Evolutionary conservation across 2,113 vertebrate genomes (phyloP).

Genomic region (Alethe diademata): DNA sequence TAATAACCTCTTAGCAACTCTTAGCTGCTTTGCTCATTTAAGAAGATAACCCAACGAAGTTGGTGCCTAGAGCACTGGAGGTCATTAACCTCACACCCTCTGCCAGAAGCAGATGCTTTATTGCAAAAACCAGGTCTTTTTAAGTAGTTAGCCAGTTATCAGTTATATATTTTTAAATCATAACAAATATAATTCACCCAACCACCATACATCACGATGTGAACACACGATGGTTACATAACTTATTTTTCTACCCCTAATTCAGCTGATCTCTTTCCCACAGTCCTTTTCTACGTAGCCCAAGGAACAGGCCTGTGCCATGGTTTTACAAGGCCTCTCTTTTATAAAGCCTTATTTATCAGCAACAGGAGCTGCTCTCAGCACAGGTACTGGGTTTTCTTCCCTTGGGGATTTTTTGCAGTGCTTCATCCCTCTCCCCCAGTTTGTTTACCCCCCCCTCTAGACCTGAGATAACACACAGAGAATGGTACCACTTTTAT

Average conservation of each 20-base stretch:
- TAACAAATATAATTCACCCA: not conserved
- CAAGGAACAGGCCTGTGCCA: not conserved
- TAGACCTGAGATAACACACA: not conserved
- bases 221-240: not conserved
- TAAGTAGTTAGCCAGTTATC: not conserved
- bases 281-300: not conserved
- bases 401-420: not conserved
- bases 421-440: not conserved
- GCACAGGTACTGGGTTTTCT: not conserved
- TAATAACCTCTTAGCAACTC: too few species aligned
- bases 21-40: too few species aligned
- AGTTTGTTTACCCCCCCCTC: not conserved
- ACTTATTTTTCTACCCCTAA: not conserved
- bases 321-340: not conserved
- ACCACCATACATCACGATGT: not conserved
- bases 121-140: not conserved
- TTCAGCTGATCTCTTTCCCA: not conserved
- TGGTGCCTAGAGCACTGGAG: too few species aligned
- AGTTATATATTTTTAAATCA: not conserved
- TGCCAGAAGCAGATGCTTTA: not conserved
- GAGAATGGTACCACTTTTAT: not conserved
- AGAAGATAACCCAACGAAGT: too few species aligned
- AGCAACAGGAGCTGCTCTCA: not conserved
- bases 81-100: not conserved
- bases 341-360: not conserved